Evolutionary conservation across 2,888 invertebrate genomes (phyloP), one percentile per base, ranked within the genome.

Genomic region (Polylopha cassiicola): DNA sequence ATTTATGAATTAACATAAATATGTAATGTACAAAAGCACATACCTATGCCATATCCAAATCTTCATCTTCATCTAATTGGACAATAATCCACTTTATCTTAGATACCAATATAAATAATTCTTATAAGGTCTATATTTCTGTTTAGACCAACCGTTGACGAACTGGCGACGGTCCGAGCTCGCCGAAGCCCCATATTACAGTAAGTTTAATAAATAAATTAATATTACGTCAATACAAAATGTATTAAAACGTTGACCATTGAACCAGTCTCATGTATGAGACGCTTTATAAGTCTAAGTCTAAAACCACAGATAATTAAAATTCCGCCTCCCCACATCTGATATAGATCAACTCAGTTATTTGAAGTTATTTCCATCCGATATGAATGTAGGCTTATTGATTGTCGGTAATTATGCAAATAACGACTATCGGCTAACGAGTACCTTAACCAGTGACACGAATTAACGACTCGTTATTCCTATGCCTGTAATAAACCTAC

Each of bases 341-440:
- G 33, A 34, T 34, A 34, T 18, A 18, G 27, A 36, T 36, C 36
- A 30, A 18, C 24, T 26, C 39, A 24, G 44, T 48, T 42, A 50
- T 58, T 59, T 57, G 55, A 51, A 47, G 48, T 50, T 48, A 58
- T 54, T 57, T 55, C 52, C 55, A 46, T 38, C 45, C 53, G 61
- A 71, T 66, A 62, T 58, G 68, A 69, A 71, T 71, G 69, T 68
- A 58, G 65, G 52, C 59, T 65, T 65, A 74, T 70, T 75, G 73
- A 74, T 68, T 65, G 71, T 65, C 59, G 65, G 72, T 73, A 73
- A 79, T 81, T 80, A 81, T 78, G 78, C 71, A 74, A 78, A 73
- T 74, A 65, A 60, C 68, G 50, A 62, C 63, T 61, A 50, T 55
- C 58, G 54, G 47, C 49, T 61, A 56, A 61, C 61, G 53, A 56